Conservation (phyloP, 37 sponge, comb jelly and placozoan species). For the Halichondria panicea region DNA sequence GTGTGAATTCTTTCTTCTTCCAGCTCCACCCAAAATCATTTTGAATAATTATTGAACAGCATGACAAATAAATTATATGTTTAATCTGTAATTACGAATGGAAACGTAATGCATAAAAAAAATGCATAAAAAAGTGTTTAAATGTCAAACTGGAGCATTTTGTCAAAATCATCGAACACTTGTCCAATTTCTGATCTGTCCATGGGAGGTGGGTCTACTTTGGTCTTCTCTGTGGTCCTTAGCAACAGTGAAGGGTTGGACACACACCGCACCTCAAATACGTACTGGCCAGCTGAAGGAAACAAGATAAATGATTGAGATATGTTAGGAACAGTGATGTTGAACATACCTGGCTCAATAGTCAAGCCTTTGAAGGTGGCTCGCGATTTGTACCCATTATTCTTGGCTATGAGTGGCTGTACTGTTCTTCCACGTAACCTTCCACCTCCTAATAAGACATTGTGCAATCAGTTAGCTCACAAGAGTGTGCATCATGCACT, state of each 20-base stretch:
- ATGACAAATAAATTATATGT: background rate
- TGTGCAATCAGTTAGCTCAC: background rate
- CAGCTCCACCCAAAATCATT: constrained; percentile 12
- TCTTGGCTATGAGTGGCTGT: constrained; percentile 27
- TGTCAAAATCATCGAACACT: constrained; percentile 72
- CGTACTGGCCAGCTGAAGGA: constrained; percentile 63
- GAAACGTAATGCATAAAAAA: background rate
- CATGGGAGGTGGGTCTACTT: constrained; percentile 69
- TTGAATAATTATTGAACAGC: background rate
- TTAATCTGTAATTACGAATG: background rate
- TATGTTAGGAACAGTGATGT: background rate
- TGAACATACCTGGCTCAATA: constrained; percentile 54
- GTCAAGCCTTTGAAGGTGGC: constrained; percentile 60
- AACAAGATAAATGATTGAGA: background rate
- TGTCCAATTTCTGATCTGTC: constrained; percentile 56
- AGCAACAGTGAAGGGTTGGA: constrained; percentile 25
- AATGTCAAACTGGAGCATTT: constrained; percentile 59
- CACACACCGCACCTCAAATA: constrained; percentile 61
- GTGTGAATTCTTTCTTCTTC: too few relatives aligned
- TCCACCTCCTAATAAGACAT: constrained; percentile 32
- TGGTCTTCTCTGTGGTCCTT: constrained; percentile 32
- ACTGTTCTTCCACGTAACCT: constrained; percentile 37
- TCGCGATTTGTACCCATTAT: constrained; percentile 57
- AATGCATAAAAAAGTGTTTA: background rate
- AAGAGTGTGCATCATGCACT: background rate